Evolutionary conservation across 2,797 vertebrate species (phyloP), one percentile per base, ranked within the genome.

Genomic region (Sebastes hubbsi): DNA sequence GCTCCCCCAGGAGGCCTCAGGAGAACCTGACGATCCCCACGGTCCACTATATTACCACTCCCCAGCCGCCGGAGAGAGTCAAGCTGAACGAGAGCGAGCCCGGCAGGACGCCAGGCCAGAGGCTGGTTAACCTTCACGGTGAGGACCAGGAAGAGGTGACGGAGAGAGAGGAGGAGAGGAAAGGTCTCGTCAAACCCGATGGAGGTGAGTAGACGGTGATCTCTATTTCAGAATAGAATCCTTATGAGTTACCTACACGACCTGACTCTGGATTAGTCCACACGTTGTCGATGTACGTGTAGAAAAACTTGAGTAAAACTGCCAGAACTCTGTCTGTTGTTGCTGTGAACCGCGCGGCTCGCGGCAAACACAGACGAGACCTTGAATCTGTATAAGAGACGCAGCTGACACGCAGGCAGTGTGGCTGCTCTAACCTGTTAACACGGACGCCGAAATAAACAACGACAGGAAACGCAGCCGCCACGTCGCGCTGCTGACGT

Each of bases 1-100:
- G 68, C 34, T 34, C 78, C 36, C 32, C 36, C 5, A 30, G 72
- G 42, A 72, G 3, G 2, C 85, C 75, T 0, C 38, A 3, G 38
- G 89, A 94, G 58, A 63, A 69, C 74, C 89, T 82, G 2, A 84
- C 85, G 10, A 89, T 93, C 58, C 90, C 95, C 36, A 78, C 30
- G 5, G 87, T 91, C 34, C 93, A 77, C 9, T 92, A 93, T 80
- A 92, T 78, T 18, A 92, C 93, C 4, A 95, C 94, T 16, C 92
- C 90, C 30, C 91, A 92, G 49, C 87, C 82, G 0, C 90, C 78
- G 0, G 46, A 22, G 2, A 88, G 65, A 68, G 68, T 92, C 7
- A 85, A 78, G 36, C 87, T 84, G 65, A 84, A 93, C 2, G 85
- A 68, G 0, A 89, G 87, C 54, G 89, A 83, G 32, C 79, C 91